These are phyloP conservation scores for Limnephilus lunatus DNA, from an alignment of 2,888 invertebrate species.

Conservation along the genomic window DNA sequence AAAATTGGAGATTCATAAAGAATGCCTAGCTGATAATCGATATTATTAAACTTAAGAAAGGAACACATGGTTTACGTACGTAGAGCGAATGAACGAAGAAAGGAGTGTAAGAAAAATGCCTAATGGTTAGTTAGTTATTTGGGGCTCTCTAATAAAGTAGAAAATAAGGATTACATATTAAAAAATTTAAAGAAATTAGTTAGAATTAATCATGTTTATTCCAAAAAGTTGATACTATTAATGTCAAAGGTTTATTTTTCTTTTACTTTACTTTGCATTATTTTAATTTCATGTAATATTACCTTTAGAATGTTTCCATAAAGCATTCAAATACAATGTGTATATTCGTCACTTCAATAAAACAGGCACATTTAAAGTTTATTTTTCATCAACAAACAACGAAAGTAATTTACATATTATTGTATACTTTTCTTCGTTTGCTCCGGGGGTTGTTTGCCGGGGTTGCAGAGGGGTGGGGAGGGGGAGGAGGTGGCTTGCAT, in stretches of 20 bases:
- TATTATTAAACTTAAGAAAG: too few relatives aligned
- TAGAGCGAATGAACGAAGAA: too few relatives aligned
- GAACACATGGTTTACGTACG: too few relatives aligned
- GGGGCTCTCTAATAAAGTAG: not conserved
- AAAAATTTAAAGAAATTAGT: not conserved
- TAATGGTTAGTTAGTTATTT: not conserved
- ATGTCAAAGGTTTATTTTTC: not conserved
- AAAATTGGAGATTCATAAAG: too few relatives aligned
- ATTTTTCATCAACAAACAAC: conserved; percentile 60
- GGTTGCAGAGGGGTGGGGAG: conserved; percentile 29
- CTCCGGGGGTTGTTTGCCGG: conserved; percentile 45
- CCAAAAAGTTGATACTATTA: not conserved
- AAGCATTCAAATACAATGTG: not conserved
- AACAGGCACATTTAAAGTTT: conserved; percentile 53
- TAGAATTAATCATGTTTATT: not conserved
- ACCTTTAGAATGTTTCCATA: not conserved
- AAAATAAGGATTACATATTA: too few relatives aligned
- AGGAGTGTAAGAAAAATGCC: too few relatives aligned
- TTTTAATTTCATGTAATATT: not conserved
- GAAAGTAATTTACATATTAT: conserved; percentile 63
- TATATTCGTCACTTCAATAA: conserved; percentile 25
- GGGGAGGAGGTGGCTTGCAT: conserved; percentile 61
- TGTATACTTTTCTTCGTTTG: conserved; percentile 62
- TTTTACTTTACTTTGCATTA: not conserved
- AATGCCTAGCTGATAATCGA: too few relatives aligned